Conservation (phyloP, 2,888 invertebrate genomes). For the Lochmaea capreae region DNA sequence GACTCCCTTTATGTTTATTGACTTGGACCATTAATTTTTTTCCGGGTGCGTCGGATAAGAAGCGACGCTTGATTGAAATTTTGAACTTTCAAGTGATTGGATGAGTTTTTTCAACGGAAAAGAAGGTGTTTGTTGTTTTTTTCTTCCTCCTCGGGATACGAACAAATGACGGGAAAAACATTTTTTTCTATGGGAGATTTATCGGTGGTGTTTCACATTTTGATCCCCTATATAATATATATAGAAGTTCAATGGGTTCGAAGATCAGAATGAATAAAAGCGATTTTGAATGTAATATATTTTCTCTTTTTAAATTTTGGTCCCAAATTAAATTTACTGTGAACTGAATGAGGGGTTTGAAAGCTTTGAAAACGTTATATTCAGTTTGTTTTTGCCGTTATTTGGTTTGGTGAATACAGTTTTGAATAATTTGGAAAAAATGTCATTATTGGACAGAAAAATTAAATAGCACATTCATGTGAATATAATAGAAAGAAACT, state of each 20-base stretch:
- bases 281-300: not conserved
- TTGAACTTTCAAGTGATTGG: conserved; percentile 34
- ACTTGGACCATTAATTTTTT: conserved; percentile 42
- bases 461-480: no score
- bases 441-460: no score
- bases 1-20: conserved; percentile 41
- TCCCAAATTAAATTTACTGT: not conserved
- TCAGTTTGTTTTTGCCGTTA: not conserved
- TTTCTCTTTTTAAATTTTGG: not conserved
- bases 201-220: not conserved
- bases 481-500: no score
- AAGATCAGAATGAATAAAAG: not conserved
- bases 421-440: no score
- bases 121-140: conserved; percentile 7
- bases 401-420: no score
- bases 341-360: not conserved
- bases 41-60: conserved; percentile 24
- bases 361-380: not conserved
- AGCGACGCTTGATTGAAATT: conserved; percentile 25
- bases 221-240: not conserved
- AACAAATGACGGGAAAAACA: not conserved
- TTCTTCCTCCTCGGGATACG: not conserved
- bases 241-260: not conserved
- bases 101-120: not conserved
- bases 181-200: not conserved